Evolutionary conservation across 2,888 invertebrate genomes (phyloP), one percentile per base, ranked within the genome.

Genomic region (Poecilus cupreus): DNA sequence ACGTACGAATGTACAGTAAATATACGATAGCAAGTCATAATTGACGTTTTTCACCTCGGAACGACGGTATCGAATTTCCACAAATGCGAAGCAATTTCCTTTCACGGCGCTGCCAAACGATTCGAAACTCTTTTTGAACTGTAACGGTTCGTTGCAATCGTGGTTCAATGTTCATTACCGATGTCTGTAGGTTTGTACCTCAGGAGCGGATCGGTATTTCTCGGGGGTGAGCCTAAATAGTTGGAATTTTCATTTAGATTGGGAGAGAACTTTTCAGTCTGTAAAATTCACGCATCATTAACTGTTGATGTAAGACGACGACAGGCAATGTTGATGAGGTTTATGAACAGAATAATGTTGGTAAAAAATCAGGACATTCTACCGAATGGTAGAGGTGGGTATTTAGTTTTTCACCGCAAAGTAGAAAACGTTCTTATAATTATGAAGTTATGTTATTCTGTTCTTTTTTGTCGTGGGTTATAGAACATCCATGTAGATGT

Each of bases 101-200:
- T 57, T 60, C 26, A 26, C 60, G 26, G 60, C 11, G 60, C 22
- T 60, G 60, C 60, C 60, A 26, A 54, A 60, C 60, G 60, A 60
- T 24, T 60, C 26, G 60, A 60, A 54, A 26, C 60, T 60, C 60
- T 60, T 60, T 60, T 60, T 60, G 26, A 60, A 60, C 60, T 60
- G 60, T 60, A 54, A 26, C 60, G 60, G 60, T 60, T 60, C 60
- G 13, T 26, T 54, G 54, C 54, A 54, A 54, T 20, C 22, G 20
- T 54, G 20, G 54, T 60, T 26, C 60, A 60, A 11, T 60, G 60
- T 26, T 60, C 26, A 60, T 13, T 60, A 60, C 60, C 13, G 60
- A 26, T 26, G 60, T 60, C 22, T 60, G 26, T 5, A 32, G 22
- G 32, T 32, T 6, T 32, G 32, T 32, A 6, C 8, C 6, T 32